Evolutionary conservation across 2,888 invertebrate species (phyloP).

Genomic region (Caenorhabditis panamensis): DNA sequence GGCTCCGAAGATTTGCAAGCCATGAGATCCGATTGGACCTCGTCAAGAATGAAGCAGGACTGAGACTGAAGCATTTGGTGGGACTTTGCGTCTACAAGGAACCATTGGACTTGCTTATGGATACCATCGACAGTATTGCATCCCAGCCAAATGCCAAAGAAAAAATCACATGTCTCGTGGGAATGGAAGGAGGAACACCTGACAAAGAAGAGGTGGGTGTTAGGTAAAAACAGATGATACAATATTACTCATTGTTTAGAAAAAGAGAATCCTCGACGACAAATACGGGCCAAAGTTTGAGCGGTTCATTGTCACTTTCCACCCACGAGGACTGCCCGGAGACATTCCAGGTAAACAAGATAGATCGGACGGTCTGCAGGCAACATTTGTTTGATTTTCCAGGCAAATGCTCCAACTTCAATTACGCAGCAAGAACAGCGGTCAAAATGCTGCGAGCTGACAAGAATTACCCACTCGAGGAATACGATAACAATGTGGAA

Average conservation of each 20-base stretch:
- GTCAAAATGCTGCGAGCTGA: constrained; percentile 71
- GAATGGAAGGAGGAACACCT: constrained; percentile 78
- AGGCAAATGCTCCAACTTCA: constrained; percentile 78
- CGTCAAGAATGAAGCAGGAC: constrained; percentile 66
- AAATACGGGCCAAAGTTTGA: constrained; percentile 74
- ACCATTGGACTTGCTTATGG: constrained; percentile 73
- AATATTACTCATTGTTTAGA: constrained; percentile 61
- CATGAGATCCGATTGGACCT: constrained; percentile 69
- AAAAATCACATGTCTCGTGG: constrained; percentile 73
- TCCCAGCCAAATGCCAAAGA: constrained; percentile 70
- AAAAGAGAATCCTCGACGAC: constrained; percentile 65
- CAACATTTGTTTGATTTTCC: constrained; percentile 32
- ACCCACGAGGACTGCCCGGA: constrained; percentile 76
- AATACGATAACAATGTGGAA: constrained; percentile 67
- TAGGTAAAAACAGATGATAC: background rate
- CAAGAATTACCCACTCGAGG: constrained; percentile 71
- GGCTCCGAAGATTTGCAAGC: constrained; percentile 65
- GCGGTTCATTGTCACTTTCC: constrained; percentile 76
- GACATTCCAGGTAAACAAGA: constrained; percentile 74
- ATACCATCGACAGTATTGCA: constrained; percentile 75
- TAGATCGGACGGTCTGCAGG: background rate
- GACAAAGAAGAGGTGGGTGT: constrained; percentile 73
- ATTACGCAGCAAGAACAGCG: constrained; percentile 73
- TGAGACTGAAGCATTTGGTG: constrained; percentile 70
- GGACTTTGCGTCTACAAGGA: constrained; percentile 75